phyloP scores from a whole-genome alignment of 2,888 invertebrate species.

The Troides oblongomaculatus region DNA sequence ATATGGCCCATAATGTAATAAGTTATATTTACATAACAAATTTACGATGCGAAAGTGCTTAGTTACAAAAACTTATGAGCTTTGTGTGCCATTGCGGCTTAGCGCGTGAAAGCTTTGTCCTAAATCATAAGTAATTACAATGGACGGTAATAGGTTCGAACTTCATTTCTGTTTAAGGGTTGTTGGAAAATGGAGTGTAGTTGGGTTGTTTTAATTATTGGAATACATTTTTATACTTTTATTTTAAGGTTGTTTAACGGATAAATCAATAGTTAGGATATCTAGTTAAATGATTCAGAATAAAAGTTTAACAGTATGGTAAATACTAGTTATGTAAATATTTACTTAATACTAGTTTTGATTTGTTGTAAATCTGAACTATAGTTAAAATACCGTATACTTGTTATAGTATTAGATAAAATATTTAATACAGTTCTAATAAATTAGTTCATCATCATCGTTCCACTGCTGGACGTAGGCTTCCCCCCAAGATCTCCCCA shows the following conservation, averaged over 20 bases:
- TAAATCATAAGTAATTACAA: constrained; percentile 7
- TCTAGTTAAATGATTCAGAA: too few species aligned
- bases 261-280: not conserved
- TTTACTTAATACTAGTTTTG: too few species aligned
- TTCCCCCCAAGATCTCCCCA: too few species aligned
- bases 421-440: too few species aligned
- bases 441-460: too few species aligned
- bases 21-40: constrained; percentile 27
- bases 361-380: too few species aligned
- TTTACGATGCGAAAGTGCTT: constrained; percentile 26
- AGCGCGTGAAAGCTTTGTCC: not conserved
- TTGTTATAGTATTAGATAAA: too few species aligned
- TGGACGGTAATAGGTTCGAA: not conserved
- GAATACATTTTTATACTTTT: not conserved
- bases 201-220: constrained; percentile 3
- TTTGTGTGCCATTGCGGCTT: constrained; percentile 12
- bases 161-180: not conserved
- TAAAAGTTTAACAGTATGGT: too few species aligned
- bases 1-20: constrained; percentile 21
- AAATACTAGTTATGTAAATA: too few species aligned
- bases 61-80: constrained; percentile 25
- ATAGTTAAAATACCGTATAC: too few species aligned
- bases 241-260: not conserved
- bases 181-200: not conserved
- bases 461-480: too few species aligned